These are phyloP conservation scores for Rhizoglyphus robini DNA, from an alignment of 1,140 invertebrate species.

Conservation along the genomic window DNA sequence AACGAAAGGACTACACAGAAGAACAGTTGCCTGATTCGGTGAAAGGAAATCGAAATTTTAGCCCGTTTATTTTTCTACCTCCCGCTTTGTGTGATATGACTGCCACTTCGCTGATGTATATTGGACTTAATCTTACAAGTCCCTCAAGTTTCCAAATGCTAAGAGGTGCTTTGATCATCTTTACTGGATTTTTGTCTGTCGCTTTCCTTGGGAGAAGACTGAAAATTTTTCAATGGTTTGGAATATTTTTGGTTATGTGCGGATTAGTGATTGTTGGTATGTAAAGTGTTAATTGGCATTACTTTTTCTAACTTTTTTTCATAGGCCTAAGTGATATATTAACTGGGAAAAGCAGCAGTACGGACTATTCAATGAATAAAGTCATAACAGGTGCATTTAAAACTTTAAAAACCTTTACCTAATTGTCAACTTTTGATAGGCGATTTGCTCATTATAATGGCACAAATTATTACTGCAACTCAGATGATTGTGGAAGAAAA, in stretches of 20 bases:
- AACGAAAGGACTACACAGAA: slow-evolving; percentile 34
- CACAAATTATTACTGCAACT: slow-evolving; percentile 71
- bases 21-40: slow-evolving; percentile 21
- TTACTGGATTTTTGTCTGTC: slow-evolving; percentile 79
- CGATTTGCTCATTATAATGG: slow-evolving; percentile 77
- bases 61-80: slow-evolving; percentile 62
- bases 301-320: neutral
- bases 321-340: slow-evolving; percentile 23
- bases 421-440: slow-evolving; percentile 41
- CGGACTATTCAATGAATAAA: slow-evolving; percentile 49
- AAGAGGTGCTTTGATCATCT: slow-evolving; percentile 74
- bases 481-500: slow-evolving; percentile 94
- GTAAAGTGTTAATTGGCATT: neutral
- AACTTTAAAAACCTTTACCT: slow-evolving; percentile 16
- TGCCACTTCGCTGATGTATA: slow-evolving; percentile 71
- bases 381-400: slow-evolving; percentile 51
- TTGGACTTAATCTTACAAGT: slow-evolving; percentile 79
- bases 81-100: slow-evolving; percentile 72
- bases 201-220: slow-evolving; percentile 61
- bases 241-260: slow-evolving; percentile 60
- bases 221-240: slow-evolving; percentile 58
- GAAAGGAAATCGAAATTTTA: slow-evolving; percentile 54
- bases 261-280: slow-evolving; percentile 69
- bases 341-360: slow-evolving; percentile 33
- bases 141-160: slow-evolving; percentile 95